Evolutionary conservation across 2,888 invertebrate genomes (phyloP), one percentile per base, ranked within the genome.

Genomic region (Orthosia cruda): DNA sequence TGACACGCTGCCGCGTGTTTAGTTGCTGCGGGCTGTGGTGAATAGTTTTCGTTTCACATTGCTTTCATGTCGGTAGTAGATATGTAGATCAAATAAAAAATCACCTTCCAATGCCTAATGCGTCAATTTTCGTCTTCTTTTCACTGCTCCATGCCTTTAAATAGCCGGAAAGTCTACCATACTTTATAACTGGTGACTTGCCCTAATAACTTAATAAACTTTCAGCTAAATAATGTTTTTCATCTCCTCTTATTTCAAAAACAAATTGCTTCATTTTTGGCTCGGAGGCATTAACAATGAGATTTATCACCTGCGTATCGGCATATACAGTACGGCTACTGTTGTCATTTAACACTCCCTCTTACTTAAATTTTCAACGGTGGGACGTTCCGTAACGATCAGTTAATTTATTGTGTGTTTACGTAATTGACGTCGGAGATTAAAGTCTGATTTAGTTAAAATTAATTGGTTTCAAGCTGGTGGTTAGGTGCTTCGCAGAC

Each of bases 201-300:
- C 77, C 85, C 80, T 83, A 80, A 89, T 89, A 90, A 92, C 91
- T 93, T 93, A 95, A 94, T 95, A 94, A 94, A 94, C 91, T 90
- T 90, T 90, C 90, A 87, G 92, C 90, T 94, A 93, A 95, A 93
- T 94, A 95, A 95, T 95, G 95, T 92, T 94, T 94, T 95, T 95
- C 95, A 95, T 96, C 95, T 96, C 95, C 95, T 92, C 91, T 91
- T 94, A 93, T 93, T 93, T 92, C 89, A 90, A 78, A 90, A 95
- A 96, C 94, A 95, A 95, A 96, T 96, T 95, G 93, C 95, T 95
- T 95, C 92, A 95, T 95, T 95, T 96, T 94, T 95, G 93, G 93
- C 92, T 87, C 90, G 89, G 87, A 88, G 89, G 91, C 91, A 93
- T 95, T 94, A 94, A 92, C 92, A 93, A 90, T 90, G 91, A 92